These are phyloP conservation scores for Ischnus inquisitorius DNA, from an alignment of 2,888 invertebrate genomes.

Conservation along the genomic window DNA sequence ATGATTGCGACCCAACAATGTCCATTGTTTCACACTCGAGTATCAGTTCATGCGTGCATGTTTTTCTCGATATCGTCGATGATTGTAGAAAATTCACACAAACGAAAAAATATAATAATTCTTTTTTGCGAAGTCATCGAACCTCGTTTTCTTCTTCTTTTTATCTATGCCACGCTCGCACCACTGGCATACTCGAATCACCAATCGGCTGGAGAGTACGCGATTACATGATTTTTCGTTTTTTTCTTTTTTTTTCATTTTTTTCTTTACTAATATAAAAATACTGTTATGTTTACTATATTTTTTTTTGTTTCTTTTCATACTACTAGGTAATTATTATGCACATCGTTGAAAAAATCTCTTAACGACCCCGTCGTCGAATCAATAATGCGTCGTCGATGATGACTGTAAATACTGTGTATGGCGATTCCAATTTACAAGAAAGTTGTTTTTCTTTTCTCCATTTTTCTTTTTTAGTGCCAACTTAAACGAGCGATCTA, in stretches of 20 bases:
- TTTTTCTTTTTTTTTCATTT: constrained; percentile 17
- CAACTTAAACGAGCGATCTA: constrained; percentile 46
- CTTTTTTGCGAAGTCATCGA: constrained; percentile 24
- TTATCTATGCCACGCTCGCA: constrained; percentile 49
- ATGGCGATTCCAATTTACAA: constrained; percentile 67
- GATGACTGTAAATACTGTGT: constrained; percentile 72
- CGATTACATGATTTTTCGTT: constrained; percentile 57
- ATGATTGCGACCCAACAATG: neutral
- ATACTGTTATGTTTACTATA: constrained; percentile 82
- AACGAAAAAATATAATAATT: constrained; percentile 34
- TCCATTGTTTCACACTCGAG: constrained; percentile 46
- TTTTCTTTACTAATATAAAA: constrained; percentile 79
- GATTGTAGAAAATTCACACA: constrained; percentile 28
- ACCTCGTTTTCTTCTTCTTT: constrained; percentile 14
- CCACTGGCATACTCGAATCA: constrained; percentile 55
- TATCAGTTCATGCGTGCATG: constrained; percentile 39
- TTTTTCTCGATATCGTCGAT: constrained; percentile 3
- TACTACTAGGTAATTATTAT: constrained; percentile 75
- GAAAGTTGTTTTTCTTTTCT: constrained; percentile 32
- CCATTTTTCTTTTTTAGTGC: neutral
- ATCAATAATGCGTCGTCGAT: constrained; percentile 66
- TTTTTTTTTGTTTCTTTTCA: constrained; percentile 68
- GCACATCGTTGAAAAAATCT: constrained; percentile 77
- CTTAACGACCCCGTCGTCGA: constrained; percentile 67
- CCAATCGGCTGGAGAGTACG: constrained; percentile 59